Percentiles rank a stretch among this genome's conserved stretches.
phyloP scores from a whole-genome alignment of 2,113 vertebrate genomes.

The Megaleporinus macrocephalus region DNA sequence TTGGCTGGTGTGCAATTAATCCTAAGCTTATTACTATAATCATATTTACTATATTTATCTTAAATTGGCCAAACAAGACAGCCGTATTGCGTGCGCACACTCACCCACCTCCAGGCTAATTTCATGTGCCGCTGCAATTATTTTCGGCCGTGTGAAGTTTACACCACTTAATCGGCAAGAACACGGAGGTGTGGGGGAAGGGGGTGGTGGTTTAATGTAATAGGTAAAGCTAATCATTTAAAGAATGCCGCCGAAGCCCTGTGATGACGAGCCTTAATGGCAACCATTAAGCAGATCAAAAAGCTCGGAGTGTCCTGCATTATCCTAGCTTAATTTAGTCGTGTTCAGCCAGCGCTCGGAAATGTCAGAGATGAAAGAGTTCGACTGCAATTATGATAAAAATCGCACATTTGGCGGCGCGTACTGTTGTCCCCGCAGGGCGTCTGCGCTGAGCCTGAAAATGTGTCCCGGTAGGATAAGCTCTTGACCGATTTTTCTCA shows the following conservation, averaged over 20 bases:
- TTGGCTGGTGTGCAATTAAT: background rate
- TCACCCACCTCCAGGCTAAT: background rate
- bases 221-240: background rate
- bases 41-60: constrained; percentile 10
- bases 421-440: background rate
- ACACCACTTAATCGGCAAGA: constrained; percentile 4
- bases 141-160: constrained; percentile 5
- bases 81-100: background rate
- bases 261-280: background rate
- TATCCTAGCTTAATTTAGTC: background rate
- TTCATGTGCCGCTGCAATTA: constrained; percentile 1
- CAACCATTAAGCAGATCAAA: constrained; percentile 11
- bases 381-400: background rate
- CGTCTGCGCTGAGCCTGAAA: background rate
- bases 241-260: background rate
- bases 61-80: constrained; percentile 1
- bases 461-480: background rate
- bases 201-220: background rate
- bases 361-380: constrained; percentile 4
- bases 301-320: background rate
- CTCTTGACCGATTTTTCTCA: background rate
- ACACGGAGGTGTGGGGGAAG: background rate
- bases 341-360: background rate
- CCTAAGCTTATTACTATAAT: background rate
- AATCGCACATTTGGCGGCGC: background rate